Evolutionary conservation across 2,888 invertebrate species (phyloP).

Genomic region (Auanema freiburgensis): DNA sequence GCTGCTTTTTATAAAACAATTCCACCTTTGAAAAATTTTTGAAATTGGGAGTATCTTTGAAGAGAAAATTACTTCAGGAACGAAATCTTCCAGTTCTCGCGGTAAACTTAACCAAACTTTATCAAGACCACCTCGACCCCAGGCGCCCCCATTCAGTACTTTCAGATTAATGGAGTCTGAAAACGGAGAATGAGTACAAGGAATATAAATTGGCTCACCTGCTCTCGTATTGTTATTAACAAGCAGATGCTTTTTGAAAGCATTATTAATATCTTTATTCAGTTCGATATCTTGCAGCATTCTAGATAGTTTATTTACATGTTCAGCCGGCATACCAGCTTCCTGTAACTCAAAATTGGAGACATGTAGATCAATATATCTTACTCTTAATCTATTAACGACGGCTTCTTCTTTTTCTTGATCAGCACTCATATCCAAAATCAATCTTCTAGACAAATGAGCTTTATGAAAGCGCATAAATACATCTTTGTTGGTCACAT

Average conservation of each 20-base stretch:
- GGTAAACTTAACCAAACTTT: constrained; percentile 89
- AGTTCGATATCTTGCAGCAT: constrained; percentile 91
- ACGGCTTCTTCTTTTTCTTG: constrained; percentile 99
- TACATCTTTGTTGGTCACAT: constrained; percentile 98
- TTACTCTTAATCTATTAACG: constrained; percentile 83
- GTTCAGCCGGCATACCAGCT: constrained; percentile 99
- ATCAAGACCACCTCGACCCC: constrained; percentile 82
- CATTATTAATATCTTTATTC: constrained; percentile 75
- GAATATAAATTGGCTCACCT: constrained; percentile 21
- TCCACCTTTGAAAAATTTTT: constrained; percentile 72
- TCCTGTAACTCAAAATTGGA: constrained; percentile 71
- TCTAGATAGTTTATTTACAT: constrained; percentile 93
- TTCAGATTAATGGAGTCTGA: constrained; percentile 85
- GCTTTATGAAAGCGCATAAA: constrained; percentile 99
- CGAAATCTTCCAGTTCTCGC: constrained; percentile 94
- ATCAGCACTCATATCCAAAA: constrained; percentile 95
- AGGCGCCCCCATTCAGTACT: constrained; percentile 96
- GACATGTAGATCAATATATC: constrained; percentile 26
- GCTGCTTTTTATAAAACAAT: constrained; percentile 95
- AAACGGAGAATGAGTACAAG: not conserved
- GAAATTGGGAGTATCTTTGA: not conserved
- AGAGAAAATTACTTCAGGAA: constrained; percentile 75
- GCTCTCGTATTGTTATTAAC: constrained; percentile 36
- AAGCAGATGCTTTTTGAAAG: constrained; percentile 73
- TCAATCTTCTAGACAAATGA: constrained; percentile 89